Conservation (phyloP, 2,888 invertebrate genomes). For the Volucella inanis region DNA sequence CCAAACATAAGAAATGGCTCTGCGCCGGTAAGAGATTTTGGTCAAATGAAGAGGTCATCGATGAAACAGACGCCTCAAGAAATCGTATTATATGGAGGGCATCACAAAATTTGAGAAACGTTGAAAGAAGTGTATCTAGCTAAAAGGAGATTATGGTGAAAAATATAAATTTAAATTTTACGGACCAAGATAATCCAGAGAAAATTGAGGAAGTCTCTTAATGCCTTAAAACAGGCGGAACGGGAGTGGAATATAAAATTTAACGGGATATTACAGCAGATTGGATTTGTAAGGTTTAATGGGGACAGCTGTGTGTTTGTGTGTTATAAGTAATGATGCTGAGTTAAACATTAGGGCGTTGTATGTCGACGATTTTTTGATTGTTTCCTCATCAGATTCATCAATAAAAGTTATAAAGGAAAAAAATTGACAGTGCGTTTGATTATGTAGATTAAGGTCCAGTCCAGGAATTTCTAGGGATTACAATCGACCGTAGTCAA, state of each 20-base stretch:
- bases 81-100: too few relatives aligned
- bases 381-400: constrained; percentile 37
- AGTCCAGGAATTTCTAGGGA: neutral
- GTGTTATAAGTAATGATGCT: constrained; percentile 16
- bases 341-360: too few relatives aligned
- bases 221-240: constrained; percentile 74
- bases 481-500: neutral
- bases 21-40: too few relatives aligned
- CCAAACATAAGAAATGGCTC: too few relatives aligned
- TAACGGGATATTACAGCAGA: constrained; percentile 39
- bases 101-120: too few relatives aligned
- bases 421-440: neutral
- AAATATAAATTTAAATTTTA: neutral
- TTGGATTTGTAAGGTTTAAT: constrained; percentile 53
- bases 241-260: constrained; percentile 73
- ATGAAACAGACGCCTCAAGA: too few relatives aligned
- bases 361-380: constrained; percentile 68
- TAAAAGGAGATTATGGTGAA: too few relatives aligned
- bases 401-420: neutral
- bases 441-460: neutral
- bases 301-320: constrained; percentile 57
- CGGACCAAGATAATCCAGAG: constrained; percentile 42
- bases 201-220: constrained; percentile 70
- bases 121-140: too few relatives aligned
- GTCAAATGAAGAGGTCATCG: too few relatives aligned